Conservation (phyloP, 2,888 invertebrate species). For the Molanna angustata region DNA sequence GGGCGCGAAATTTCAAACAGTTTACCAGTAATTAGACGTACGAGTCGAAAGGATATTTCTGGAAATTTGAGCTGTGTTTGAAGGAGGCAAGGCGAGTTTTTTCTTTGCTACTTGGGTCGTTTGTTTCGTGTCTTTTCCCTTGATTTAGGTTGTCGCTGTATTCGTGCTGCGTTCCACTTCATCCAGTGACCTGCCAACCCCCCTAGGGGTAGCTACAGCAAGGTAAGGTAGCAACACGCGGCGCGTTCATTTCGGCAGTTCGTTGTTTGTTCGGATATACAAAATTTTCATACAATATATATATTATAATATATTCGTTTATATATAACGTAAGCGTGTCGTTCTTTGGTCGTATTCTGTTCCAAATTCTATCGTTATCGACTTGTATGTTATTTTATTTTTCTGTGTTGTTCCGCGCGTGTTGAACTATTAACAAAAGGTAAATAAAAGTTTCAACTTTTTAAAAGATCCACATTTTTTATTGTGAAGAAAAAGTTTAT, state of each 20-base stretch:
- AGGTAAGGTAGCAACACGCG: conserved; percentile 22
- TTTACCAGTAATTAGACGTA: neutral
- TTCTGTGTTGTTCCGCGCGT: conserved; percentile 16
- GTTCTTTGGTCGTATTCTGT: conserved; percentile 18
- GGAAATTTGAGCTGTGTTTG: neutral
- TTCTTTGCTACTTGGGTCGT: neutral
- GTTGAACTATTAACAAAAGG: too few relatives aligned
- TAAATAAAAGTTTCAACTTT: too few relatives aligned
- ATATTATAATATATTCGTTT: conserved; percentile 4
- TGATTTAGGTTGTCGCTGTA: neutral
- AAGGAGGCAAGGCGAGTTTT: neutral
- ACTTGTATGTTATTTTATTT: conserved; percentile 12
- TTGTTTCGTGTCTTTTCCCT: neutral
- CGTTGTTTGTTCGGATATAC: conserved; percentile 22
- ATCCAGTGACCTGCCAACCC: conserved; percentile 27
- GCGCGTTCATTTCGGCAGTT: conserved; percentile 21
- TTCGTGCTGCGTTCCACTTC: neutral
- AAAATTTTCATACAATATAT: conserved; percentile 17
- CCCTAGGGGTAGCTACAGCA: conserved; percentile 29
- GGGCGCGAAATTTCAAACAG: neutral
- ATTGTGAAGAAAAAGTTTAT: too few relatives aligned
- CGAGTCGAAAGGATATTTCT: neutral
- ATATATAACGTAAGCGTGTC: conserved; percentile 1
- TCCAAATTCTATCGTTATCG: conserved; percentile 8
- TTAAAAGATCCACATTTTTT: too few relatives aligned